Evolutionary conservation across 2,888 invertebrate genomes (phyloP).

Genomic region (Synergus japonicus): DNA sequence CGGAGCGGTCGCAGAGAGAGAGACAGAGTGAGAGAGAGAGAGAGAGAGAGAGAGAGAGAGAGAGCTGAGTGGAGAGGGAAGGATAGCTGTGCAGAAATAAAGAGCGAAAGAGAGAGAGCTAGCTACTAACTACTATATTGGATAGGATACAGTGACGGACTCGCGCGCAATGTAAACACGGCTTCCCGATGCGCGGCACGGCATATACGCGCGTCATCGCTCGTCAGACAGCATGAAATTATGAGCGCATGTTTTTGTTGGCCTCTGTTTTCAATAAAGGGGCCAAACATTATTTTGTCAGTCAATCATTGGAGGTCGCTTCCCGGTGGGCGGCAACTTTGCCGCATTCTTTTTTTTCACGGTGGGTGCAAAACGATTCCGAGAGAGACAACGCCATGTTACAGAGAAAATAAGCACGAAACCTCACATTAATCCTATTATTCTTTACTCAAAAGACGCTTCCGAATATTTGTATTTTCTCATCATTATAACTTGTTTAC

Average conservation of each 20-base stretch:
- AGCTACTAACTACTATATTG: background rate
- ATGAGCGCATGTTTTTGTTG: constrained; percentile 23
- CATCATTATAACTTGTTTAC: background rate
- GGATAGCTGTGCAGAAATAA: background rate
- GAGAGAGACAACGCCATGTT: background rate
- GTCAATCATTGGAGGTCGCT: constrained; percentile 48
- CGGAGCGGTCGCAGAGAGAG: background rate
- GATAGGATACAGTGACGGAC: background rate
- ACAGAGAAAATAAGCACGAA: background rate
- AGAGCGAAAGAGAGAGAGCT: background rate
- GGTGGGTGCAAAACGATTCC: background rate
- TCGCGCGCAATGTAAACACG: constrained; percentile 23
- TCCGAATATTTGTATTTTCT: background rate
- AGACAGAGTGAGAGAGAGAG: background rate
- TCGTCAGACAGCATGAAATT: constrained; percentile 33
- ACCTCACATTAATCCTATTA: background rate
- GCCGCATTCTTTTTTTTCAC: background rate
- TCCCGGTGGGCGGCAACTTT: constrained; percentile 19
- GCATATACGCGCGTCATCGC: constrained; percentile 36
- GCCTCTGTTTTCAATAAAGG: constrained; percentile 46
- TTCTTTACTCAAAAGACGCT: background rate
- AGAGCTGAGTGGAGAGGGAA: background rate
- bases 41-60: background rate
- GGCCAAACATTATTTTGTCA: constrained; percentile 56
- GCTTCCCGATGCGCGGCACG: constrained; percentile 27